phyloP scores from a whole-genome alignment of 1,140 invertebrate genomes.

The Saccostrea cuccullata region DNA sequence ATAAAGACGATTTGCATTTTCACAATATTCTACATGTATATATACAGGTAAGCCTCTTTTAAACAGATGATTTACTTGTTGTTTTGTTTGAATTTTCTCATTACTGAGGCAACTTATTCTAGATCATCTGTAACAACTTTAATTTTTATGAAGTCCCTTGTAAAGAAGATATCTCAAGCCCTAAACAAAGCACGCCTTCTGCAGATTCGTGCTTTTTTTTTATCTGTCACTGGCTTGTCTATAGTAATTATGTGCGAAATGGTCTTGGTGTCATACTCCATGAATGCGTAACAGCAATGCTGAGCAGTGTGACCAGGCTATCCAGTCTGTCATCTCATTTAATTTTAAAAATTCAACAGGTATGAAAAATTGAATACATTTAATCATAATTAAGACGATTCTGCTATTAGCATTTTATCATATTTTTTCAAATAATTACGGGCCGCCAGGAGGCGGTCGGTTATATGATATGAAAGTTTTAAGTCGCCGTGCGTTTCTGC shows the following conservation, averaged over 20 bases:
- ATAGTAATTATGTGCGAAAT: conserved; percentile 34
- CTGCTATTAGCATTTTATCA: too few relatives aligned
- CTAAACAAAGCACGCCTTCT: conserved; percentile 42
- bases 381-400: background rate
- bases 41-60: background rate
- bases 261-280: conserved; percentile 39
- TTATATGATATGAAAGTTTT: too few relatives aligned
- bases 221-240: conserved; percentile 18
- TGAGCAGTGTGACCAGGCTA: conserved; percentile 42
- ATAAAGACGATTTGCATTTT: too few relatives aligned
- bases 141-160: background rate
- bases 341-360: background rate
- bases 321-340: conserved; percentile 42
- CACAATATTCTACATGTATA: background rate
- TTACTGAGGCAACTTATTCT: conserved; percentile 26
- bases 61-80: too few relatives aligned
- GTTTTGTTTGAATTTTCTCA: conserved; percentile 28
- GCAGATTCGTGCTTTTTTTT: background rate
- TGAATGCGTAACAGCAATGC: conserved; percentile 36
- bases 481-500: too few relatives aligned
- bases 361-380: too few relatives aligned
- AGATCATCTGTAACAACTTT: conserved; percentile 44
- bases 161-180: background rate
- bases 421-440: too few relatives aligned
- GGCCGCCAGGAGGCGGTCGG: too few relatives aligned